Evolutionary conservation across 2,888 invertebrate genomes (phyloP).

Genomic region (Drosophila fungiperda): DNA sequence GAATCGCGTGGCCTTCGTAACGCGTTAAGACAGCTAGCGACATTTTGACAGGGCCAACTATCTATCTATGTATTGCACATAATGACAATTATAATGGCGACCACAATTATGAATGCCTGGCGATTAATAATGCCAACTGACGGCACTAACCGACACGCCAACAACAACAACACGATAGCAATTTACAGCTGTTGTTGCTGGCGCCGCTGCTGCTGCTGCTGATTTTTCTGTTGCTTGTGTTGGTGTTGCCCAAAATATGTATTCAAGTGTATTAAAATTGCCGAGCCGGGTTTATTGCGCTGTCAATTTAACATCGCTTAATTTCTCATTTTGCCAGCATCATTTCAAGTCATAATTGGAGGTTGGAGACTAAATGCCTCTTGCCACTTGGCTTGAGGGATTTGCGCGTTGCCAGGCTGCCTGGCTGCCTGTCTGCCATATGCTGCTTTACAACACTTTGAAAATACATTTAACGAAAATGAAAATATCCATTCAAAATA

Average conservation of each 20-base stretch:
- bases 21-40: constrained; percentile 61
- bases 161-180: constrained; percentile 31
- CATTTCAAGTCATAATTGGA: constrained; percentile 44
- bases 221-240: constrained; percentile 28
- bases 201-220: constrained; percentile 36
- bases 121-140: constrained; percentile 71
- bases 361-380: constrained; percentile 14
- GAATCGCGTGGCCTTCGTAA: constrained; percentile 32
- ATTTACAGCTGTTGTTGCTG: constrained; percentile 17
- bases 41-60: constrained; percentile 76
- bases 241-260: constrained; percentile 49
- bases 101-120: constrained; percentile 77
- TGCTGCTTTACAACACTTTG: constrained; percentile 17
- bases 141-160: constrained; percentile 45
- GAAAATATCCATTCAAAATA: constrained; percentile 10
- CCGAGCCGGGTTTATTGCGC: constrained; percentile 56
- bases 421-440: constrained; percentile 45
- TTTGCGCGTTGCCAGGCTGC: constrained; percentile 43
- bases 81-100: constrained; percentile 79
- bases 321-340: constrained; percentile 62
- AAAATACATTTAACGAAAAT: constrained; percentile 9
- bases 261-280: constrained; percentile 72
- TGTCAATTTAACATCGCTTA: constrained; percentile 75
- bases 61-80: constrained; percentile 79
- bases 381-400: constrained; percentile 25